Conservation (phyloP, 2,888 invertebrate genomes). For the Napeogenes sylphis region DNA sequence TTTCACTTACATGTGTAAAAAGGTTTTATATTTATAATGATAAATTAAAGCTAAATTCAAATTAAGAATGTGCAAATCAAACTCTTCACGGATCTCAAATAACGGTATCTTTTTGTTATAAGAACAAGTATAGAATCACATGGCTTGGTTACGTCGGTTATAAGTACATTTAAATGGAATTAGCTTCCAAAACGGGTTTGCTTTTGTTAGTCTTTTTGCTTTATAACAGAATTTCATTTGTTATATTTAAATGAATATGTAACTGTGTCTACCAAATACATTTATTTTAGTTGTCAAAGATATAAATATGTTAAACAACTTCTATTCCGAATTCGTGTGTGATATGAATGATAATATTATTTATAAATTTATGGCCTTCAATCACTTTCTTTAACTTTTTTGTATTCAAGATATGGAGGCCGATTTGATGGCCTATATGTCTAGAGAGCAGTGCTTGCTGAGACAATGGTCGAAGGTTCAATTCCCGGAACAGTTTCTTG, state of each 20-base stretch:
- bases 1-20: too few species aligned
- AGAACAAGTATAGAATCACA: slow-evolving; percentile 16
- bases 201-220: not conserved
- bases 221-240: not conserved
- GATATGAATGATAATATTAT: slow-evolving; percentile 26
- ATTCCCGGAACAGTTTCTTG: too few species aligned
- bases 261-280: not conserved
- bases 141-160: slow-evolving; percentile 17
- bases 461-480: too few species aligned
- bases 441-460: too few species aligned
- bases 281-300: too few species aligned
- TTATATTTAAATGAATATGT: too few species aligned
- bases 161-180: slow-evolving; percentile 17
- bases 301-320: too few species aligned
- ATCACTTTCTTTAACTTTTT: slow-evolving; percentile 61
- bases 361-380: slow-evolving; percentile 33
- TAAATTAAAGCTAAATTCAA: too few species aligned
- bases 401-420: slow-evolving; percentile 41
- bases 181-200: slow-evolving; percentile 17
- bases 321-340: slow-evolving; percentile 14
- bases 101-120: slow-evolving; percentile 29
- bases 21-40: too few species aligned
- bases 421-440: too few species aligned
- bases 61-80: not conserved
- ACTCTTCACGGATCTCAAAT: slow-evolving; percentile 19